Conservation (phyloP, 2,888 invertebrate genomes). For the Baccha elongata region DNA sequence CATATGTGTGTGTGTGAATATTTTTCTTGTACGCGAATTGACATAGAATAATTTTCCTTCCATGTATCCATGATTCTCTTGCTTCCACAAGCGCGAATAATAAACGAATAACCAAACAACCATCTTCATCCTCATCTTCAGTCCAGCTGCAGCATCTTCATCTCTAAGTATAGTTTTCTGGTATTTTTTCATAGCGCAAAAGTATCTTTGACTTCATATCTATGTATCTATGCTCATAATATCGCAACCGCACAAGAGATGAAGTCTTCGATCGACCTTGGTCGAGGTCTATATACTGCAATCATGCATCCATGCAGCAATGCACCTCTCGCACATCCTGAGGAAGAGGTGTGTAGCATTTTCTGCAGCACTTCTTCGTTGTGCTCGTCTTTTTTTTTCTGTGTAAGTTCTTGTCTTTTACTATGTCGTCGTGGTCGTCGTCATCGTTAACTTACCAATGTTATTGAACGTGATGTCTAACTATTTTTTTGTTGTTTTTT, state of each 20-base stretch:
- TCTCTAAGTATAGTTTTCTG: conserved; percentile 30
- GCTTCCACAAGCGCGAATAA: background rate
- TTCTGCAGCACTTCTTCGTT: conserved; percentile 32
- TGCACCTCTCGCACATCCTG: conserved; percentile 48
- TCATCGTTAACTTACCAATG: conserved; percentile 51
- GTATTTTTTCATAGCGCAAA: conserved; percentile 25
- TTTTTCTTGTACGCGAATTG: conserved; percentile 8
- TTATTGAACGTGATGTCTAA: conserved; percentile 30
- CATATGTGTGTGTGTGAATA: background rate
- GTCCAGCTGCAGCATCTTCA: conserved; percentile 24
- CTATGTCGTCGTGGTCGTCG: conserved; percentile 17
- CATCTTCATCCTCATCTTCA: background rate
- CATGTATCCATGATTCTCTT: conserved; percentile 15
- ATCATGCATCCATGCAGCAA: conserved; percentile 40
- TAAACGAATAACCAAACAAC: background rate
- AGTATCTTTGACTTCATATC: conserved; percentile 48
- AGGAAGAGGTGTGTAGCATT: conserved; percentile 38
- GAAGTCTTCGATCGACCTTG: conserved; percentile 72
- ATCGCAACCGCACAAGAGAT: conserved; percentile 46
- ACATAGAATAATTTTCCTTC: conserved; percentile 39
- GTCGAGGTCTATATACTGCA: conserved; percentile 66
- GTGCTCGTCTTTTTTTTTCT: conserved; percentile 13
- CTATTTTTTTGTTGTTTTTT: conserved; percentile 21
- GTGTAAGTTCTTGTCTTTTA: conserved; percentile 46
- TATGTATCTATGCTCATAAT: conserved; percentile 48